phyloP scores from a whole-genome alignment of 2,797 vertebrate species.

The Poecilia wingei region DNA sequence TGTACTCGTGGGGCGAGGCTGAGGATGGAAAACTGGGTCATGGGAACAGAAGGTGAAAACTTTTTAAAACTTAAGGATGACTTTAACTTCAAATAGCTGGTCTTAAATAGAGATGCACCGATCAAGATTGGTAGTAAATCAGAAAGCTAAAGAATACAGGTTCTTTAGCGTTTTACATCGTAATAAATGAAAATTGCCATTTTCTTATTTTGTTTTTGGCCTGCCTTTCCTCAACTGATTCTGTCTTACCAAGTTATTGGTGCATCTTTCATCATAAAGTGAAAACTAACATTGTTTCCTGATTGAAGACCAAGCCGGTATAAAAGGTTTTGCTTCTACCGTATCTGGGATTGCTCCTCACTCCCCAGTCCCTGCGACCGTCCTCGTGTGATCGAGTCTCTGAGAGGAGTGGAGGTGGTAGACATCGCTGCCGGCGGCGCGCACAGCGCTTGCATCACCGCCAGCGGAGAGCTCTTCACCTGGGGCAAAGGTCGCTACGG shows the following conservation, averaged over 20 bases:
- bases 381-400: slow-evolving; percentile 95
- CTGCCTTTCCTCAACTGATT: background rate
- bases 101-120: background rate
- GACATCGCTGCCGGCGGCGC: slow-evolving; percentile 96
- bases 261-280: background rate
- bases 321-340: background rate
- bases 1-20: slow-evolving; percentile 98
- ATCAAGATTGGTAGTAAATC: background rate
- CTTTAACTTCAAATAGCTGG: background rate
- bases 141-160: background rate
- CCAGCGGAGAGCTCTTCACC: slow-evolving; percentile 95
- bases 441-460: slow-evolving; percentile 95
- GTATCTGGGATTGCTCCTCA: slow-evolving; percentile 23
- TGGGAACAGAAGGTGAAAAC: slow-evolving; percentile 91
- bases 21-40: slow-evolving; percentile 98
- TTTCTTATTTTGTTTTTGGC: background rate
- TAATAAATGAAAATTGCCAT: background rate
- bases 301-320: background rate
- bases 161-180: background rate
- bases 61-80: background rate
- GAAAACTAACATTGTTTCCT: background rate
- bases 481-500: slow-evolving; percentile 98
- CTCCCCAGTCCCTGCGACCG: slow-evolving; percentile 92
- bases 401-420: slow-evolving; percentile 95
- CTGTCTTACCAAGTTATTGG: background rate